These are phyloP conservation scores for Arvicanthis niloticus DNA, from an alignment of 2,113 vertebrate species.

Conservation along the genomic window DNA sequence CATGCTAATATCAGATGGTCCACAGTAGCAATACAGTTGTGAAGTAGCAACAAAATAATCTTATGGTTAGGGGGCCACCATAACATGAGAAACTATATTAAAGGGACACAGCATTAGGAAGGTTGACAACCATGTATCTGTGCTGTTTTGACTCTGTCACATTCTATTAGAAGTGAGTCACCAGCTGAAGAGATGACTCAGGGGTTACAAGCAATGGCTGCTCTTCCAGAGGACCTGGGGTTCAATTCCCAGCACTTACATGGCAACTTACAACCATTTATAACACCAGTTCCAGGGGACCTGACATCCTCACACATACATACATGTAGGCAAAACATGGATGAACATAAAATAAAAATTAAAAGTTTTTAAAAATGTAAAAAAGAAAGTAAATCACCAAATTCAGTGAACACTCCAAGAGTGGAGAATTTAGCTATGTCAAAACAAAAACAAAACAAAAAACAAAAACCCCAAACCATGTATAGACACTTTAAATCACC, in stretches of 20 bases:
- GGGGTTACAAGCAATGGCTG: background rate
- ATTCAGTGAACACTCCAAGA: background rate
- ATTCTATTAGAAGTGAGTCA: background rate
- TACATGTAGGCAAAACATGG: background rate
- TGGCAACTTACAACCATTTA: background rate
- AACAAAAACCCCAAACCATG: background rate
- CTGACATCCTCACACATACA: background rate
- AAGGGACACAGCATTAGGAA: background rate
- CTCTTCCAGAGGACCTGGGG: background rate
- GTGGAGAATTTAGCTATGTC: background rate
- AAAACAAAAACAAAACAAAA: background rate
- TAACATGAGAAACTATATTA: background rate
- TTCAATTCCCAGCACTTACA: background rate
- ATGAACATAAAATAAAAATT: background rate
- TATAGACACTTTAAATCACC: background rate
- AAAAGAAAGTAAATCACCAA: slow-evolving; percentile 1
- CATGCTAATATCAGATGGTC: background rate
- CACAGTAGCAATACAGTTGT: background rate
- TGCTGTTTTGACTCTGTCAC: background rate
- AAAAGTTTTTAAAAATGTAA: background rate
- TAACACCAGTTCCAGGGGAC: background rate
- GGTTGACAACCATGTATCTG: background rate
- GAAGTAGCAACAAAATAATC: background rate
- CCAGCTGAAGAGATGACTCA: background rate
- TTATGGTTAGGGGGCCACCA: background rate